phyloP scores from a whole-genome alignment of 2,113 vertebrate species.

The Anolis carolinensis region DNA sequence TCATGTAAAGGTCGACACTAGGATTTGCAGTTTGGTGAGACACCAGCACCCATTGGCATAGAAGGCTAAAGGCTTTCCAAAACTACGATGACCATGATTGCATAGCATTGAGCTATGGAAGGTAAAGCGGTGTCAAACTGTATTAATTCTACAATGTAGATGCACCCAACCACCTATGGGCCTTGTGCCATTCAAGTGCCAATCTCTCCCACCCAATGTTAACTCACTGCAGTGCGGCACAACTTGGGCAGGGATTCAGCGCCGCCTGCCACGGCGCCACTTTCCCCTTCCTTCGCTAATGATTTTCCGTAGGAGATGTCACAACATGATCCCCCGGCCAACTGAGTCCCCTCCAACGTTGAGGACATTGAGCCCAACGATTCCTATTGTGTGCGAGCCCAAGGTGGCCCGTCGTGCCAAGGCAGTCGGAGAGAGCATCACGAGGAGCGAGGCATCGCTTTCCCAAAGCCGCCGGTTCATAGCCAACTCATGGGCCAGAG shows the following conservation, averaged over 20 bases:
- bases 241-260: not conserved
- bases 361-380: not conserved
- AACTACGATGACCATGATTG: no score
- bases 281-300: not conserved
- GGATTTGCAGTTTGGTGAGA: no score
- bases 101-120: no score
- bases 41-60: no score
- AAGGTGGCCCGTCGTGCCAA: not conserved
- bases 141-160: no score
- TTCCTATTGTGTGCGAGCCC: not conserved
- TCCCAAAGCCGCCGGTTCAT: no score
- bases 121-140: no score
- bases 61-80: no score
- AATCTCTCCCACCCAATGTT: not conserved
- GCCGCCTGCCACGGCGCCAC: not conserved
- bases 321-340: not conserved
- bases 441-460: no score
- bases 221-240: not conserved
- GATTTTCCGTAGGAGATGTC: not conserved
- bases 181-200: not conserved
- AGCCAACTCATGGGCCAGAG: no score
- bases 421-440: not conserved
- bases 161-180: no score
- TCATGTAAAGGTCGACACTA: no score
- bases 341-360: not conserved